Evolutionary conservation across 1,140 invertebrate genomes (phyloP), one percentile per base, ranked within the genome.

Genomic region (Drosophila watanabei): DNA sequence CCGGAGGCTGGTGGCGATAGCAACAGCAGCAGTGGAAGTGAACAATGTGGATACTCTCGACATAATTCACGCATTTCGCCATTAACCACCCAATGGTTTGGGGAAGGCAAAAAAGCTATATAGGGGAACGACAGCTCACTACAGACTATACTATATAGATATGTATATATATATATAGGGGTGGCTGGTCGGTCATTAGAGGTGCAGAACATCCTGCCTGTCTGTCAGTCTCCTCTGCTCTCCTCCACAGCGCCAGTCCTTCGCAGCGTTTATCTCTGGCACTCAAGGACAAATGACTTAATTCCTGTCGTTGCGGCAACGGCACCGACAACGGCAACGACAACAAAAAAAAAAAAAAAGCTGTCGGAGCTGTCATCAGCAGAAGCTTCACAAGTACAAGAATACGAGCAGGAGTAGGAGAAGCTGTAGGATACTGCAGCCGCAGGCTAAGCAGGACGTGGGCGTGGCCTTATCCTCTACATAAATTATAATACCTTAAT

Each of bases 21-120:
- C 37, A 52, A 28, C 35, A 18, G n/a, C 35, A 18, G n/a, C 51
- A 35, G 59, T 82, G 51, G 58, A 75, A 72, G 62, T 82, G 83
- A 82, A 81, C 85, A 89, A 79, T 83, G 65, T 66, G 57, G 64
- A 66, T 70, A 79, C 57, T 75, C 82, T 92, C 62, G 77, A 83
- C 89, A 92, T 85, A 92, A 90, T 92, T 92, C 89, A 92, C 90
- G 85, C 85, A 92, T 92, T 89, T 92, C 62, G 77, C 73, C 90
- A 92, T 92, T 90, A 92, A 90, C 71, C 85, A 92, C 89, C 84
- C 69, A 73, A 79, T 61, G 58, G 75, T 18, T 56, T 49, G 52
- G 66, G 75, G 56, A 72, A 54, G 58, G 37, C 54, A 60, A 30
- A 59, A 59, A 41, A 54, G 39, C n/a, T 65, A 39, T 30, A 63